Conservation (phyloP, 2,888 invertebrate species). For the Lomographa bimaculata region DNA sequence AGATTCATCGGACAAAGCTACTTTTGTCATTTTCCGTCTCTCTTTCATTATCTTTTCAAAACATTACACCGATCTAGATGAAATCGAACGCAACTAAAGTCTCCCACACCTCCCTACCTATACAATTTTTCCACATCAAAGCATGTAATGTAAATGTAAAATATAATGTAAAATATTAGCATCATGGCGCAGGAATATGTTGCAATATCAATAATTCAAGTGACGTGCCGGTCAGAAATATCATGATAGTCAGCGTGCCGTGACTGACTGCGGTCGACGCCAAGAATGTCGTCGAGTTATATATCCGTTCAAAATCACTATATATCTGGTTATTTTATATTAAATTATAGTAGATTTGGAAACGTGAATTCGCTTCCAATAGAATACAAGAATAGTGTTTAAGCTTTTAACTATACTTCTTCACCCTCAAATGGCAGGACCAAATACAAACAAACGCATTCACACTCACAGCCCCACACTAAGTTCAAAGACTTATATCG, state of each 20-base stretch:
- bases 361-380: too few species aligned
- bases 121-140: slow-evolving; percentile 17
- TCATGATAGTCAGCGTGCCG: slow-evolving; percentile 48
- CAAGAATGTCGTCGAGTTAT: slow-evolving; percentile 60
- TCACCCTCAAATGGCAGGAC: too few species aligned
- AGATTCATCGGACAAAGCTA: too few species aligned
- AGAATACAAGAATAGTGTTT: too few species aligned
- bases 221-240: slow-evolving; percentile 47
- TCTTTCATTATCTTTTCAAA: too few species aligned
- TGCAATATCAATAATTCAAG: slow-evolving; percentile 42
- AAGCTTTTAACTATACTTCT: too few species aligned
- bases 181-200: slow-evolving; percentile 24
- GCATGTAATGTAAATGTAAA: slow-evolving; percentile 10
- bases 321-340: slow-evolving; percentile 4
- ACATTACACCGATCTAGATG: too few species aligned
- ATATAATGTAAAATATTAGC: slow-evolving; percentile 13
- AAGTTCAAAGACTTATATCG: too few species aligned
- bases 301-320: slow-evolving; percentile 49
- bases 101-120: slow-evolving; percentile 4
- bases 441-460: too few species aligned
- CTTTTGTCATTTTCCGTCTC: too few species aligned
- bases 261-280: slow-evolving; percentile 43
- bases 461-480: too few species aligned
- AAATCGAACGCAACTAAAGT: not conserved
- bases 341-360: slow-evolving; percentile 12